These are phyloP conservation scores for Tiliqua scincoides DNA, from an alignment of 2,113 vertebrate genomes.

Conservation along the genomic window DNA sequence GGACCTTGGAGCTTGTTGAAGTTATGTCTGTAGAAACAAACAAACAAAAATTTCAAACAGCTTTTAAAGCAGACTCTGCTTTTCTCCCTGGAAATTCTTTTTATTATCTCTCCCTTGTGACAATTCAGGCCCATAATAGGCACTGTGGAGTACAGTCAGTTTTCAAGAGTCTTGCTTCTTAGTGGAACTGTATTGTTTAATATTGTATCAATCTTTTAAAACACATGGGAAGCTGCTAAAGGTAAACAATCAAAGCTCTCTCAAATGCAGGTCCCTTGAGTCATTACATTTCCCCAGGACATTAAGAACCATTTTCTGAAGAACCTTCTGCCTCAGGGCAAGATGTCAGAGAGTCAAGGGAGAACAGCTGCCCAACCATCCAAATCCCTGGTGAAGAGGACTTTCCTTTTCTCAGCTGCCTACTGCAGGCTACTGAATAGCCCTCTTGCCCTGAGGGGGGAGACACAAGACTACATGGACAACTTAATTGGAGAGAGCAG, in stretches of 20 bases:
- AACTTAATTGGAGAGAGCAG: no score
- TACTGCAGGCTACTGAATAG: no score
- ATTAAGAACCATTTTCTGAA: not conserved
- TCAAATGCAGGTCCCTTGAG: not conserved
- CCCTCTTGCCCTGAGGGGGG: no score
- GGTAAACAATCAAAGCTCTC: not conserved
- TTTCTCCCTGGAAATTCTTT: not conserved
- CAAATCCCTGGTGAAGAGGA: no score
- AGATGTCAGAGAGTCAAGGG: no score
- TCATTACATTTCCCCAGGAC: not conserved
- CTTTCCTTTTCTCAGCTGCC: no score
- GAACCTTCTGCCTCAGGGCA: no score
- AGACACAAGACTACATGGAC: no score
- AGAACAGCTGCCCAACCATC: no score
- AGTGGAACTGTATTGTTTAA: not conserved
- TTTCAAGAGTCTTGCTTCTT: not conserved
- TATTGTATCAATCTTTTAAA: slow-evolving; percentile 16
- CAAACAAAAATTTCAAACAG: not conserved
- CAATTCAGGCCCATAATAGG: not conserved
- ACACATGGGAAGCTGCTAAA: not conserved
- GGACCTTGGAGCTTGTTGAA: not conserved
- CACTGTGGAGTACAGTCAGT: not conserved
- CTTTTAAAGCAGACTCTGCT: not conserved
- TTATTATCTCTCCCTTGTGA: slow-evolving; percentile 11
- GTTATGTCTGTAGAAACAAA: not conserved